phyloP scores from a whole-genome alignment of 2,113 vertebrate genomes.

The Pogonocichla stellata region DNA sequence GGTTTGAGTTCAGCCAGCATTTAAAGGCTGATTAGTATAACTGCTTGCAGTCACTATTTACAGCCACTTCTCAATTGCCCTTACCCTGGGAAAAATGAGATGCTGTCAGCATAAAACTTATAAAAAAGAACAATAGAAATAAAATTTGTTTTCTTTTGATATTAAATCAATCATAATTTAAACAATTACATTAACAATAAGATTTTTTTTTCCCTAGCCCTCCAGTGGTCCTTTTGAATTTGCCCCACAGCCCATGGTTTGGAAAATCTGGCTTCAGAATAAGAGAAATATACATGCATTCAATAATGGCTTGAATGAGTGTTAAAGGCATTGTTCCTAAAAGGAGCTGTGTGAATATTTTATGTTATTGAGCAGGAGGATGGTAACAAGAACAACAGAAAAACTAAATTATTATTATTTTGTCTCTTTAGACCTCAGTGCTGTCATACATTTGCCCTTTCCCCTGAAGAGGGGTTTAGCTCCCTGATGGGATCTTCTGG shows the following conservation, averaged over 20 bases:
- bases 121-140: neutral
- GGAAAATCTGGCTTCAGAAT: conserved; percentile 39
- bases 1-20: neutral
- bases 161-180: neutral
- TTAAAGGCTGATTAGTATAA: neutral
- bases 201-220: neutral
- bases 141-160: conserved; percentile 23
- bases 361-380: neutral
- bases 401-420: conserved; percentile 32
- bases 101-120: neutral
- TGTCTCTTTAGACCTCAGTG: neutral
- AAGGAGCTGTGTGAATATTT: conserved; percentile 34
- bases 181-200: neutral
- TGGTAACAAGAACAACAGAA: conserved; percentile 4
- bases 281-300: neutral
- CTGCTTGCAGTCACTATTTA: neutral
- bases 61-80: neutral
- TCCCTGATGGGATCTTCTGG: neutral
- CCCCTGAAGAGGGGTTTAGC: neutral
- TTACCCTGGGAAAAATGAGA: conserved; percentile 16
- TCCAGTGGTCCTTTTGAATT: conserved; percentile 11
- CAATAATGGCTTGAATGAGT: neutral
- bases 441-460: neutral
- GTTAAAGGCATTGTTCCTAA: conserved; percentile 6
- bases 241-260: neutral